Evolutionary conservation across 2,113 vertebrate species (phyloP).

Genomic region (Ictalurus punctatus): DNA sequence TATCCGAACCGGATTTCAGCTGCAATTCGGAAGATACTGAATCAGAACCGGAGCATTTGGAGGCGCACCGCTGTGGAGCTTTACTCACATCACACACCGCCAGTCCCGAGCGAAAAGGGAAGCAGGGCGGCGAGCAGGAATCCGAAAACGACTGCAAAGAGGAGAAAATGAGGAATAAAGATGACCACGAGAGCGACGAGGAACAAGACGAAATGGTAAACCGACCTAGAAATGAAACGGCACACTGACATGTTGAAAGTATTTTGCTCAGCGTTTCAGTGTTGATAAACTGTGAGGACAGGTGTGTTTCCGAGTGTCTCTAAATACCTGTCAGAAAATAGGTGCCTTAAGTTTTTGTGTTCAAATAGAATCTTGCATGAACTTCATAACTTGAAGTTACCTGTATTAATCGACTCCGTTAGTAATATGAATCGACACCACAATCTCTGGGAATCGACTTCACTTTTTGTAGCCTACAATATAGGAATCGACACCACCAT

Average conservation of each 20-base stretch:
- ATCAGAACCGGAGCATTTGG: constrained; percentile 9
- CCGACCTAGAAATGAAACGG: no score
- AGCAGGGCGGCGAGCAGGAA: constrained; percentile 29
- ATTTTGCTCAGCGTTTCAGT: background rate
- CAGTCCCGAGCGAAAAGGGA: constrained; percentile 33
- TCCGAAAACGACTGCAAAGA: constrained; percentile 26
- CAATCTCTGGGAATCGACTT: background rate
- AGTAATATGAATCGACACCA: background rate
- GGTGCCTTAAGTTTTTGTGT: background rate
- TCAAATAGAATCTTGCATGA: background rate
- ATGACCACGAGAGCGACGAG: constrained; percentile 29
- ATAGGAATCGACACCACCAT: background rate
- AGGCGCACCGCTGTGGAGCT: background rate
- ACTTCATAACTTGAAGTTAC: background rate
- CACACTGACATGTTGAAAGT: background rate
- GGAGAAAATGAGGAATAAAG: constrained; percentile 37
- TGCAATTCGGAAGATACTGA: constrained; percentile 1
- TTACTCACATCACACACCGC: constrained; percentile 29
- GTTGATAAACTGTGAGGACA: background rate
- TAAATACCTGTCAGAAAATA: background rate
- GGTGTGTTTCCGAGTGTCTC: background rate
- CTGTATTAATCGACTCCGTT: background rate
- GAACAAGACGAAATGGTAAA: constrained; percentile 61
- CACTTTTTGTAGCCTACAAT: background rate
- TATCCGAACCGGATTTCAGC: constrained; percentile 47